Base-by-base conservation (phyloP, 2,113 vertebrate genomes). In the Crotophaga sulcirostris region DNA sequence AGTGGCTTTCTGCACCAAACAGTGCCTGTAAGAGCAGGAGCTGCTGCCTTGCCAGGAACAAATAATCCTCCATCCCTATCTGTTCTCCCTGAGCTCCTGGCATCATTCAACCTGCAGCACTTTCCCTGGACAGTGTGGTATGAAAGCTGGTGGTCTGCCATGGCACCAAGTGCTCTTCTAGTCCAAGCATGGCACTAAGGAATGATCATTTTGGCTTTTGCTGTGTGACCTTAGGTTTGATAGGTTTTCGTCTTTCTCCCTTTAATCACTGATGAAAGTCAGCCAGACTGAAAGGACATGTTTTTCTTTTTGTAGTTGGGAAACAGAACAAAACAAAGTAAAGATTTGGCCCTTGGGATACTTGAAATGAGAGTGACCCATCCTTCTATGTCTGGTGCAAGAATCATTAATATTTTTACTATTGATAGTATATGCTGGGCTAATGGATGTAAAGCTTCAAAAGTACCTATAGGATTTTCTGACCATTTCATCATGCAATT, bases 301-400 rank as follows among this genome's bases (percentile, higher is more conserved):
- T 96, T 96, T 95, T 96, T 64, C 58, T 89, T 56, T 81, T 95
- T 82, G 94, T 93, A 94, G 69, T 90, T 93, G 83, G 88, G 95
- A 94, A 92, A 96, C 85, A 66, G 95, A 94, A 92, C 79, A 93
- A 96, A 97, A 96, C 93, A 96, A 90, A 93, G 86, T 72, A 64
- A 86, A 84, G 92, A 90, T 94, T 34, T 92, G 92, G 69, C 96
- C 76, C 56, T 60, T 78, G 92, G 90, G 87, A 93, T 81, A 64
- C 81, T 20, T 84, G 90, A 92, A 96, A 80, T 75, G 85, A 91
- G 79, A 83, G 56, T 84, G 84, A 80, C 82, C 51, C 63, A 90
- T 96, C 87, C 38, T 91, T 85, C 72, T 76, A 9, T 77, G 91
- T 64, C 87, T 96, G 67, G 55, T 80, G 47, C 81, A 87, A 87